phyloP scores from a whole-genome alignment of 1,140 invertebrate genomes.

The Drosophila yakuba region DNA sequence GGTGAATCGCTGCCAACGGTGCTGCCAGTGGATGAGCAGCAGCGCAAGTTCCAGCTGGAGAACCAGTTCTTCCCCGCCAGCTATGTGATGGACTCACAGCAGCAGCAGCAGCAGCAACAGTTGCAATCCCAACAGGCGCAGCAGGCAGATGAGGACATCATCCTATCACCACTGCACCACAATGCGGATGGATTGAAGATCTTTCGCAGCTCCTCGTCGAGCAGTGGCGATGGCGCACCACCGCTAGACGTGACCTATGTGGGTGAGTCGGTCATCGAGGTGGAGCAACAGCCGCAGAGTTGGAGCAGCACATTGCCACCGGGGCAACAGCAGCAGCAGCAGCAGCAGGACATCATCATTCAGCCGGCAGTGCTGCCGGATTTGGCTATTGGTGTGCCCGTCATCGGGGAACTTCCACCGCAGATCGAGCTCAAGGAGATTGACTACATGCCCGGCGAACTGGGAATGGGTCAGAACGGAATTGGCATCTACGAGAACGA shows the following conservation, averaged over 20 bases:
- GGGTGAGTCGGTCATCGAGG: constrained; percentile 82
- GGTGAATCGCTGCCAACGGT: constrained; percentile 75
- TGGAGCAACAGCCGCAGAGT: constrained; percentile 64
- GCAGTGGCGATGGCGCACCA: constrained; percentile 56
- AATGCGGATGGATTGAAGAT: constrained; percentile 75
- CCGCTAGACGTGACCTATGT: constrained; percentile 82
- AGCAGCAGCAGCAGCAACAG: background rate
- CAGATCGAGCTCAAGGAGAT: constrained; percentile 84
- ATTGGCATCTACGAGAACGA: constrained; percentile 62
- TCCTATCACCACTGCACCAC: constrained; percentile 71
- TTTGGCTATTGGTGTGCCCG: constrained; percentile 81
- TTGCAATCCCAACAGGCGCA: background rate
- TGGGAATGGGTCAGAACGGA: constrained; percentile 35
- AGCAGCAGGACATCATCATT: constrained; percentile 78
- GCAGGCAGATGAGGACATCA: constrained; percentile 74
- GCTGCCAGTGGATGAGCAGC: constrained; percentile 29
- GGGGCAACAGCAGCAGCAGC: constrained; percentile 34
- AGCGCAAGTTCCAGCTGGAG: constrained; percentile 72
- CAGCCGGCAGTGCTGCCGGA: constrained; percentile 81
- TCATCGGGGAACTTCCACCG: constrained; percentile 82
- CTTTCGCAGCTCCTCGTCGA: constrained; percentile 49
- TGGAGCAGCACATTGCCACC: constrained; percentile 11
- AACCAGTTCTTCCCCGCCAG: constrained; percentile 83
- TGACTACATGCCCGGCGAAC: constrained; percentile 81
- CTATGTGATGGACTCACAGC: constrained; percentile 58